Conservation (phyloP, 2,113 vertebrate genomes). For the Helogale parvula region DNA sequence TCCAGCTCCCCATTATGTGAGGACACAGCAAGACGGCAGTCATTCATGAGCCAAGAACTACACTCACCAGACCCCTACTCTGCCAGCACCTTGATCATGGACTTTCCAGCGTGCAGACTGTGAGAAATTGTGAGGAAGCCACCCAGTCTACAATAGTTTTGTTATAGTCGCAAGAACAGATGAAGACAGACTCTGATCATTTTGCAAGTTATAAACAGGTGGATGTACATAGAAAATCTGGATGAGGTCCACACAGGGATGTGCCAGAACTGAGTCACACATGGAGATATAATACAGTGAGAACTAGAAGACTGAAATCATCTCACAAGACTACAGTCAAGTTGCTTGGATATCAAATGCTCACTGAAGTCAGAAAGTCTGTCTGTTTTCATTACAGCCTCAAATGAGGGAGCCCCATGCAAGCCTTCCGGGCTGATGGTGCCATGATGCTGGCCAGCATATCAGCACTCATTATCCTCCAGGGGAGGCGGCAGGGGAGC, state of each 20-base stretch:
- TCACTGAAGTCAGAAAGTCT: neutral
- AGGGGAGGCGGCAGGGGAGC: neutral
- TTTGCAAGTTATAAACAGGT: neutral
- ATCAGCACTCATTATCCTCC: neutral
- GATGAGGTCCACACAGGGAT: neutral
- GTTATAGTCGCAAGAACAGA: neutral
- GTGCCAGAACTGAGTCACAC: neutral
- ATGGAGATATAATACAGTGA: neutral
- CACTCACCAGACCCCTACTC: neutral
- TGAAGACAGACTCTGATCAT: neutral
- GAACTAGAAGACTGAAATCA: constrained; percentile 22
- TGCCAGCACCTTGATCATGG: neutral
- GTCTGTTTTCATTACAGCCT: constrained; percentile 20
- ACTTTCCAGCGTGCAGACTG: neutral
- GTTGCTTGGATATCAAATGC: constrained; percentile 35
- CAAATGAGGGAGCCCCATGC: neutral
- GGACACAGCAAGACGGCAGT: neutral
- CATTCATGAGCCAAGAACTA: neutral
- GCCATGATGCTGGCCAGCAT: neutral
- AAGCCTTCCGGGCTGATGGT: neutral
- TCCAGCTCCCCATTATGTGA: neutral
- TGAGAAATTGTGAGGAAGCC: neutral
- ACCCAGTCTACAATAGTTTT: neutral
- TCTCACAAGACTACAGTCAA: neutral
- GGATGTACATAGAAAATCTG: neutral